A percentile compares a stretch with the other conserved stretches of the same genome.
phyloP scores from a whole-genome alignment of 2,888 invertebrate genomes.

The Parelbella ahira region DNA sequence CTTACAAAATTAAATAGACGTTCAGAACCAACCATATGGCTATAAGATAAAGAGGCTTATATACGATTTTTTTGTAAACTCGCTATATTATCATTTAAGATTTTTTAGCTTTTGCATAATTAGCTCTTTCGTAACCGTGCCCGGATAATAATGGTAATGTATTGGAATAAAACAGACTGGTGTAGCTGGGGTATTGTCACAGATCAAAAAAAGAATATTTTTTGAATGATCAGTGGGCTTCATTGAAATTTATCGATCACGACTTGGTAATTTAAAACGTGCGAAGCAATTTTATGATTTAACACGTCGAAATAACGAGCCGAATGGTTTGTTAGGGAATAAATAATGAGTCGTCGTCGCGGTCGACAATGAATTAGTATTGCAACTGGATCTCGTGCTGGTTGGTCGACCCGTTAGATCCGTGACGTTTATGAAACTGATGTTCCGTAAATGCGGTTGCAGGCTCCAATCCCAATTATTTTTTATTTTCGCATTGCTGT shows the following conservation, averaged over 20 bases:
- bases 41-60: no score
- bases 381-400: slow-evolving; percentile 23
- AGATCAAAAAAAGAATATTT: no score
- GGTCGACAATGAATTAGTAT: slow-evolving; percentile 20
- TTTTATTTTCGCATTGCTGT: slow-evolving; percentile 23
- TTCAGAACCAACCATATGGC: no score
- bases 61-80: no score
- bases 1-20: no score
- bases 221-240: no score
- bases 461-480: slow-evolving; percentile 22
- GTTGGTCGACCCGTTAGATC: slow-evolving; percentile 25
- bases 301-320: neutral
- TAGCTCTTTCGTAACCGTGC: slow-evolving; percentile 14
- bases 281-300: neutral
- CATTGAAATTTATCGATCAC: slow-evolving; percentile 3
- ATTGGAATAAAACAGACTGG: slow-evolving; percentile 5
- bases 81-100: no score
- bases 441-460: slow-evolving; percentile 32
- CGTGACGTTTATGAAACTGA: slow-evolving; percentile 32
- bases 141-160: neutral
- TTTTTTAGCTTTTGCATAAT: no score
- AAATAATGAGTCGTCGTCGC: slow-evolving; percentile 15
- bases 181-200: neutral
- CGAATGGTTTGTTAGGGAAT: neutral
- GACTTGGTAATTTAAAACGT: neutral